Evolutionary conservation across 92 coral and sea anemone species (phyloP), one percentile per base, ranked within the genome.

Genomic region (Muricea muricata): DNA sequence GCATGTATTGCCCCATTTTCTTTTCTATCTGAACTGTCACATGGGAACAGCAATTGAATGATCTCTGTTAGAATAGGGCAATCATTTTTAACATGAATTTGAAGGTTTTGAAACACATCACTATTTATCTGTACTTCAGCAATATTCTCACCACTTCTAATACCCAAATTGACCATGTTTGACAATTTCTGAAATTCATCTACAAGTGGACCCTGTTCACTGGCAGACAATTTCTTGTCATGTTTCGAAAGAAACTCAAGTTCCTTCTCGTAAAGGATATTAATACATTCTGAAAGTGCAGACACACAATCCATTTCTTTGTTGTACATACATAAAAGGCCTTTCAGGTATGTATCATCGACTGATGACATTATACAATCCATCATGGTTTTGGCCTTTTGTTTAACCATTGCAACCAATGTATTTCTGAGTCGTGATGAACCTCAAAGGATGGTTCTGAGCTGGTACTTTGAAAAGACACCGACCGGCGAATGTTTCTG

Each of bases 201-300:
- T 25, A 76, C 66, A 75, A 85, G 88, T 75, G 33, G 66, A 24
- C 18, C 28, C 30, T 30, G 25, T 70, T 78, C 86, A 68, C 73
- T 54, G 57, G 48, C 73, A 1, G 82, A 26, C 86, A 81, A 29
- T 29, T 84, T 54, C 50, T 45, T 79, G 90, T 58, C 25, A 32
- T 39, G n/a, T 14, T 75, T 42, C 50, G 39, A 18, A 29, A 87
- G 35, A 72, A 81, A 81, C 73, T 80, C 35, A 17, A 87, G 56
- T 81, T 87, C 90, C 21, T 80, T 81, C 45, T 57, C 90, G 57
- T 80, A 87, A 20, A 87, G 18, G 18, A 79, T 80, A 28, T 87
- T 87, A 32, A 87, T 77, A 20, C 9, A 8, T 80, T 80, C 55
- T 55, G 81, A 34, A 40, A 70, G 54, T 9, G 90, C 0, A 58